Conservation (phyloP, 2,113 vertebrate species). For the Syrrhaptes paradoxus region DNA sequence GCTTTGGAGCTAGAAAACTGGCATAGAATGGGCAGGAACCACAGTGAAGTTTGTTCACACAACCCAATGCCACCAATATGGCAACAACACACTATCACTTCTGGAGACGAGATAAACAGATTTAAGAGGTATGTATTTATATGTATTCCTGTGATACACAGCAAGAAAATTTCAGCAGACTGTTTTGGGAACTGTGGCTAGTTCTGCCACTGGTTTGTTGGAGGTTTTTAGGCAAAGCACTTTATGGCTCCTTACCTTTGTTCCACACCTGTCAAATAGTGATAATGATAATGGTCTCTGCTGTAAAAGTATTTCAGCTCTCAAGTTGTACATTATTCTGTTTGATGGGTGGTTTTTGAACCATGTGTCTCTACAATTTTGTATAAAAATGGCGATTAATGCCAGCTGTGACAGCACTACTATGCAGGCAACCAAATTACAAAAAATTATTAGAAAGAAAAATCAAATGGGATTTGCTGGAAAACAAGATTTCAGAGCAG, state of each 20-base stretch:
- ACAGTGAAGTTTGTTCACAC: not conserved
- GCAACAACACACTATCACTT: not conserved
- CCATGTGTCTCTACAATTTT: not conserved
- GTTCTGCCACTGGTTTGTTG: not conserved
- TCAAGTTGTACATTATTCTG: not conserved
- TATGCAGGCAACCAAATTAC: not conserved
- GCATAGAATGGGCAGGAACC: not conserved
- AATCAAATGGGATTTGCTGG: not conserved
- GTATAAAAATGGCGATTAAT: not conserved
- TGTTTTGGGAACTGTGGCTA: not conserved
- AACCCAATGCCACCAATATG: not conserved
- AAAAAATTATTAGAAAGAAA: not conserved
- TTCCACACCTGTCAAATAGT: not conserved
- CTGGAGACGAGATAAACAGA: not conserved
- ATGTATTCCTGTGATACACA: not conserved
- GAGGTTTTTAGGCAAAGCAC: not conserved
- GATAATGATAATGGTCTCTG: not conserved
- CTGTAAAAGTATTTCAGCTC: not conserved
- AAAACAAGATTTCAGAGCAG: constrained; percentile 20
- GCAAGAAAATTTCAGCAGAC: not conserved
- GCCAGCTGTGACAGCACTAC: not conserved
- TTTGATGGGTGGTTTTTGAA: not conserved
- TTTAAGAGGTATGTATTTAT: not conserved
- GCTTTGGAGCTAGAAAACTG: not conserved
- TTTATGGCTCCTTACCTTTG: not conserved